Evolutionary conservation across 2,113 vertebrate species (phyloP), one percentile per base, ranked within the genome.

Genomic region (Epinephelus fuscoguttatus): DNA sequence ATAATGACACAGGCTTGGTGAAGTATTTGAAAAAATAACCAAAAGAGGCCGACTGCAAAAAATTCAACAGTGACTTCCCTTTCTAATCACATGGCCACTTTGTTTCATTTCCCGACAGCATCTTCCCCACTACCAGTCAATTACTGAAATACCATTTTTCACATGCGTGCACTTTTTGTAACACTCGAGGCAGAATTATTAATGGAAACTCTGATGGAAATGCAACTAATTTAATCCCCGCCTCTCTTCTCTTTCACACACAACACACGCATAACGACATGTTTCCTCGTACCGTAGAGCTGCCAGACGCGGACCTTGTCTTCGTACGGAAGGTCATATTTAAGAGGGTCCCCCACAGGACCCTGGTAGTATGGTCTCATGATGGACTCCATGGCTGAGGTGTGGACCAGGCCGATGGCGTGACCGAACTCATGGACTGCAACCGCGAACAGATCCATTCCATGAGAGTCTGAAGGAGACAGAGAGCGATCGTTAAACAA

Each of bases 341-440:
- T 98, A 64, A 99, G 95, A 0, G 98, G 98, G 86, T 99, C 98
- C 0, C 98, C 98, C 14, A 98, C 98, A 0, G 98, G 97, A 3
- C 98, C 98, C 89, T 97, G 97, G 94, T 99, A 99, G 88, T 99
- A 99, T 0, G 98, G 98, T 59, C 96, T 96, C 98, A 99, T 99
- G 92, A 99, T 98, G 78, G 98, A 99, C 78, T 96, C 95, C 1
- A 95, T 88, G 62, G 97, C 95, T 0, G 97, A 97, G 56, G 97
- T 97, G 66, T 99, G 98, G 30, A 96, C 96, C 87, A 99, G 93
- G 9, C 98, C 98, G 1, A 99, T 97, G 83, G 98, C 97, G 0
- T 99, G 98, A 45, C 98, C 98, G 12, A 99, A 99, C 88, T 98
- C 98, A 0, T 99, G 98, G 53, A 99, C 97, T 0, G 98, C 98